Conservation (phyloP, 2,797 vertebrate genomes). For the Gorsachius magnificus region DNA sequence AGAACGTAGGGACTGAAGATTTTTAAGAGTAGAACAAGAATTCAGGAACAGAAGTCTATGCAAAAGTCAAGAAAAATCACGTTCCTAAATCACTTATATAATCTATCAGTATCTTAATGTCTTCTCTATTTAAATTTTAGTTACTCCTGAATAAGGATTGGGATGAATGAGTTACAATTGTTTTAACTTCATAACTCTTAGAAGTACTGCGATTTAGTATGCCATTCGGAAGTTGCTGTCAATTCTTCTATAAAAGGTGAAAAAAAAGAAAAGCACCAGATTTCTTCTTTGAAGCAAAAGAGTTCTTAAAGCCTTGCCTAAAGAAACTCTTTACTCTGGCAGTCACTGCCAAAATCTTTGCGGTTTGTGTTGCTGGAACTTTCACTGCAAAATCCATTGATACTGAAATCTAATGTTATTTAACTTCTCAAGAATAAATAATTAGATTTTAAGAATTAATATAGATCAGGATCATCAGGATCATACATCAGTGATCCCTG, state of each 20-base stretch:
- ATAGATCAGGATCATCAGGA: not conserved
- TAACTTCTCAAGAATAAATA: not conserved
- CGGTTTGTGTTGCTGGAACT: not conserved
- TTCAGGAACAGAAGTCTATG: not conserved
- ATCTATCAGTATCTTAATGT: not conserved
- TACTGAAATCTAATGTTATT: not conserved
- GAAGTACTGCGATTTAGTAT: not conserved
- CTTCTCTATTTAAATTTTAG: not conserved
- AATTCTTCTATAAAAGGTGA: not conserved
- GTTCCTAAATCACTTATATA: not conserved
- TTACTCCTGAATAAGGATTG: not conserved
- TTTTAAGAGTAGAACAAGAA: not conserved
- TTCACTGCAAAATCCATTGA: not conserved
- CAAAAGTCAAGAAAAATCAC: not conserved
- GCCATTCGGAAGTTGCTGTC: not conserved
- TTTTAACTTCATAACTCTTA: not conserved
- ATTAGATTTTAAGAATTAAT: not conserved
- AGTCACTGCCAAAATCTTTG: not conserved
- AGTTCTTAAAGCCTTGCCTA: not conserved
- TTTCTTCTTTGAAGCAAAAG: conserved; percentile 3
- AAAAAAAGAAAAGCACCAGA: not conserved
- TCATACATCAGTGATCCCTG: not conserved
- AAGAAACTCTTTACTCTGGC: not conserved
- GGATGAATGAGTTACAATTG: not conserved
- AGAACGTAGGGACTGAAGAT: not conserved